Conservation (phyloP, 2,888 invertebrate genomes). For the Willowsia nigromaculata region DNA sequence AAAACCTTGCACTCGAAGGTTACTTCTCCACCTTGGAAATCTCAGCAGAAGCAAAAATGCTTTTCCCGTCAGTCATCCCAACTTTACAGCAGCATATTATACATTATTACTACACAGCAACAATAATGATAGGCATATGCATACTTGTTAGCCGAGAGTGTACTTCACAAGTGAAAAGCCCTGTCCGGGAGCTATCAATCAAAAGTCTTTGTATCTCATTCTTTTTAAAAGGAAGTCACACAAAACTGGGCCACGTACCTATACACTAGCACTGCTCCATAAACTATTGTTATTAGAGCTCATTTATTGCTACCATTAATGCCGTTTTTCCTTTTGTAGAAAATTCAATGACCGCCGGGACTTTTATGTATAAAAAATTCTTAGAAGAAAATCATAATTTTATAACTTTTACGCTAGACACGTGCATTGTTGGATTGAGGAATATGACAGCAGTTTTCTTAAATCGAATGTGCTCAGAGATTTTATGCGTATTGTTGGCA, state of each 20-base stretch:
- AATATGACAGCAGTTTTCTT: too few relatives aligned
- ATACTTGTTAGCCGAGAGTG: conserved; percentile 63
- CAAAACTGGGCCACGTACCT: conserved; percentile 50
- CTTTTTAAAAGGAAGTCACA: conserved; percentile 44
- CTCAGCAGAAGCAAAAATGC: conserved; percentile 58
- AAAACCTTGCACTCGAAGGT: conserved; percentile 74
- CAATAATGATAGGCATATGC: conserved; percentile 10
- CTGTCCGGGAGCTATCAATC: conserved; percentile 68
- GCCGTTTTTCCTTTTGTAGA: background rate
- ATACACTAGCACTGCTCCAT: background rate
- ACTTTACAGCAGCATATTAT: background rate
- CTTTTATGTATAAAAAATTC: too few relatives aligned
- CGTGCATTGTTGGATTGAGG: too few relatives aligned
- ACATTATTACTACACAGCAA: background rate
- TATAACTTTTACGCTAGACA: too few relatives aligned
- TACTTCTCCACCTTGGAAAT: conserved; percentile 72
- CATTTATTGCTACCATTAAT: background rate
- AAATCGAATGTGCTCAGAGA: too few relatives aligned
- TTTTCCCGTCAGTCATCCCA: conserved; percentile 40
- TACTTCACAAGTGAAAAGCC: conserved; percentile 56
- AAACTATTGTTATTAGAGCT: background rate
- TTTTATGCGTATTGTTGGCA: too few relatives aligned
- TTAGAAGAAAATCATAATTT: too few relatives aligned
- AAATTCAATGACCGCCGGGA: conserved; percentile 21
- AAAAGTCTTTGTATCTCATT: conserved; percentile 51